phyloP scores from a whole-genome alignment of 2,888 invertebrate species.

The Punctoribates punctum region DNA sequence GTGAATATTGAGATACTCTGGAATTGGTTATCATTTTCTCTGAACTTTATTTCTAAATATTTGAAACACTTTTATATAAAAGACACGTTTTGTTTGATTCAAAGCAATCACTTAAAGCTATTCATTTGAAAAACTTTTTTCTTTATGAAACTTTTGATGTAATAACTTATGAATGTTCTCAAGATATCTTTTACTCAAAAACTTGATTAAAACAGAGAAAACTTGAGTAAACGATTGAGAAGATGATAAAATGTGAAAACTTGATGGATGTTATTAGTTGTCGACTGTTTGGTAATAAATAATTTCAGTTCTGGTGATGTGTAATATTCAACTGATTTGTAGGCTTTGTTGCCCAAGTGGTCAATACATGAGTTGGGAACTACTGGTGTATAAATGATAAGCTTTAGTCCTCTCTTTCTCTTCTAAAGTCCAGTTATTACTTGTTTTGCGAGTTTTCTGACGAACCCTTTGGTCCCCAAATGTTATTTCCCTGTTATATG shows the following conservation, averaged over 20 bases:
- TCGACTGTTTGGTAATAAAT: constrained; percentile 6
- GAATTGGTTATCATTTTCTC: not conserved
- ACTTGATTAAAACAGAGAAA: not conserved
- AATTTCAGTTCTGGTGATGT: not conserved
- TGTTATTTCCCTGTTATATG: constrained; percentile 25
- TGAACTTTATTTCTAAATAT: too few relatives aligned
- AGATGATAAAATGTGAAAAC: not conserved
- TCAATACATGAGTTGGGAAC: not conserved
- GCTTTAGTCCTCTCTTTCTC: not conserved
- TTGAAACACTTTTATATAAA: too few relatives aligned
- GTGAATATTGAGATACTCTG: constrained; percentile 1
- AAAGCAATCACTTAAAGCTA: not conserved
- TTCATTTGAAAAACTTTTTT: not conserved
- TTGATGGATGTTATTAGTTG: not conserved
- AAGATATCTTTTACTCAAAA: not conserved
- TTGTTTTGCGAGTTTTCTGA: not conserved
- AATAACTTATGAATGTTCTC: not conserved
- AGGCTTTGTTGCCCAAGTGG: constrained; percentile 21
- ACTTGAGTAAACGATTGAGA: not conserved
- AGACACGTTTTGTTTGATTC: not conserved
- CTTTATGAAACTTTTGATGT: not conserved
- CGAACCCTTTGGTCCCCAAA: constrained; percentile 25
- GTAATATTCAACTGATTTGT: constrained; percentile 10
- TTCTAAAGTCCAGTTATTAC: constrained; percentile 26
- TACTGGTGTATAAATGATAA: constrained; percentile 16